These are phyloP conservation scores for Gasteruption jaculator DNA, from an alignment of 2,888 invertebrate genomes.

Conservation along the genomic window DNA sequence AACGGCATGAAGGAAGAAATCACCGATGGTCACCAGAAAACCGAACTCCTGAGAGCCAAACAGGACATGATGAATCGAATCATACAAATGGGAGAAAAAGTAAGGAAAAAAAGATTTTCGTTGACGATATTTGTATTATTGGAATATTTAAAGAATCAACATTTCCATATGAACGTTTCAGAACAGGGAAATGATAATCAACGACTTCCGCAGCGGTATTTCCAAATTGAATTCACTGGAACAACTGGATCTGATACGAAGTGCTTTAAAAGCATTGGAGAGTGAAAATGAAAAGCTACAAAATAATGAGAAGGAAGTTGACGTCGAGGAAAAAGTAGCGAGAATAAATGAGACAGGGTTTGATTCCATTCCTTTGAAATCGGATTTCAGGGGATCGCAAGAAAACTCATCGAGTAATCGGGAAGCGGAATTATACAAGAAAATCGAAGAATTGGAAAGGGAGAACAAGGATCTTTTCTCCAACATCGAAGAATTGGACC, in stretches of 20 bases:
- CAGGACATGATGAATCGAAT: slow-evolving; percentile 50
- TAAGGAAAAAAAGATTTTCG: slow-evolving; percentile 20
- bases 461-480: slow-evolving; percentile 58
- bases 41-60: slow-evolving; percentile 44
- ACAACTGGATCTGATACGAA: slow-evolving; percentile 39
- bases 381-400: slow-evolving; percentile 16
- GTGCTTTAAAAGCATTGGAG: slow-evolving; percentile 43
- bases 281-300: slow-evolving; percentile 31
- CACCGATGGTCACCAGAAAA: slow-evolving; percentile 39
- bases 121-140: not conserved
- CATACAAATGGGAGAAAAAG: slow-evolving; percentile 49
- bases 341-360: slow-evolving; percentile 25
- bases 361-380: slow-evolving; percentile 28
- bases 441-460: slow-evolving; percentile 55
- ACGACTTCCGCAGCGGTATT: slow-evolving; percentile 45
- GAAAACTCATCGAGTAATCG: slow-evolving; percentile 23
- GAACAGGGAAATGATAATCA: slow-evolving; percentile 26
- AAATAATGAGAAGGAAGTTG: slow-evolving; percentile 31
- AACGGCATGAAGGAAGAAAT: slow-evolving; percentile 39
- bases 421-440: slow-evolving; percentile 48
- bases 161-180: not conserved
- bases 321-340: slow-evolving; percentile 29
- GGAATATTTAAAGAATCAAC: slow-evolving; percentile 1
- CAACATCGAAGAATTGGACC: slow-evolving; percentile 69
- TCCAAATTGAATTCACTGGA: slow-evolving; percentile 45